These are phyloP conservation scores for Xanthia togata DNA, from an alignment of 2,888 invertebrate species.

Conservation along the genomic window DNA sequence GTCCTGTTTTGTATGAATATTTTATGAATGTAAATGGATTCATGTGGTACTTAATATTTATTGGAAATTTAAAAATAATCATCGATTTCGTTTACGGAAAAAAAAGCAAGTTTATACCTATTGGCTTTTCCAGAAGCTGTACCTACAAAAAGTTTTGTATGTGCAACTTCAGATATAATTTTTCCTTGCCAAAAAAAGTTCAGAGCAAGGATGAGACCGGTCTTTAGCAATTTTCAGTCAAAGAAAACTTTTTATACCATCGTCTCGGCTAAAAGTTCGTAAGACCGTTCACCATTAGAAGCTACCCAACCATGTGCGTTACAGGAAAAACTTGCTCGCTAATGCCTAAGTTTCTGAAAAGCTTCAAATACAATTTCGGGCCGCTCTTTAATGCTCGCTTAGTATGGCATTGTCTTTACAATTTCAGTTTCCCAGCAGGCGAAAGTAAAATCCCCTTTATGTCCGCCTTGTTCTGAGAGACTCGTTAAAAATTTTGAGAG, in stretches of 20 bases:
- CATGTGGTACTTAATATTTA: background rate
- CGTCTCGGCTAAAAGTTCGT: conserved; percentile 73
- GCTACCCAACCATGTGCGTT: conserved; percentile 84
- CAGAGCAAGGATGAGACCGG: conserved; percentile 74
- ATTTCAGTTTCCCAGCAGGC: conserved; percentile 46
- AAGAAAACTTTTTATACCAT: conserved; percentile 73
- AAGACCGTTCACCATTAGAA: conserved; percentile 85
- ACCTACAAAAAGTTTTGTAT: conserved; percentile 8
- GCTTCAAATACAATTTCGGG: conserved; percentile 83
- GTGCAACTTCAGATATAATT: conserved; percentile 66
- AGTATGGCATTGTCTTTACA: conserved; percentile 64
- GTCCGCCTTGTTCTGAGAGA: conserved; percentile 50
- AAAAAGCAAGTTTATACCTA: background rate
- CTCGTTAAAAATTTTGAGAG: conserved; percentile 64
- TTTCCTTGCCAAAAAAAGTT: conserved; percentile 71
- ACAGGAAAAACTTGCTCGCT: conserved; percentile 82
- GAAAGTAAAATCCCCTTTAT: conserved; percentile 57
- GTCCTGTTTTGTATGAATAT: background rate
- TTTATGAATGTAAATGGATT: background rate
- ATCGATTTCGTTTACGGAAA: background rate
- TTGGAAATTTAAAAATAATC: background rate
- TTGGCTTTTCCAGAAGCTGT: background rate
- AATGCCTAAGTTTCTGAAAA: conserved; percentile 85
- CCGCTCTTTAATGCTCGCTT: conserved; percentile 62
- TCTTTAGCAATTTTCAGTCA: conserved; percentile 79